phyloP scores from a whole-genome alignment of 2,888 invertebrate genomes.

The Orthosia incerta region DNA sequence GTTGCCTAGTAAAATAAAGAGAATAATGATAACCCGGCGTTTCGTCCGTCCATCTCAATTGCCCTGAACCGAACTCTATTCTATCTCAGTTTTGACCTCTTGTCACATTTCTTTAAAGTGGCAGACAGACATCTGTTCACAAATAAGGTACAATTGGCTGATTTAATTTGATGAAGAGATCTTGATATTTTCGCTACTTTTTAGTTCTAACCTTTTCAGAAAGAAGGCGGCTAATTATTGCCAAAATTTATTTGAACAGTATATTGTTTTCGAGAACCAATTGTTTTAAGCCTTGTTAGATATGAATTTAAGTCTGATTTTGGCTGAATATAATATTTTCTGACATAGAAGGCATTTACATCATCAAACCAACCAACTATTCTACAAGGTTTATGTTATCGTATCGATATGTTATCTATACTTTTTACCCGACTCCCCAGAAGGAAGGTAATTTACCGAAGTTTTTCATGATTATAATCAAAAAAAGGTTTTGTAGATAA shows the following conservation, averaged over 20 bases:
- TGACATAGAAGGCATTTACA: neutral
- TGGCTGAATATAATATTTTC: neutral
- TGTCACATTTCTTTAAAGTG: constrained; percentile 57
- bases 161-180: constrained; percentile 11
- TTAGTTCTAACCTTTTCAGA: neutral
- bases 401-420: neutral
- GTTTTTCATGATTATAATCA: neutral
- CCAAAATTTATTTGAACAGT: neutral
- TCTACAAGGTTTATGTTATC: neutral
- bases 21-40: constrained; percentile 49
- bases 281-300: neutral
- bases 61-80: constrained; percentile 58
- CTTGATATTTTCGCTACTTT: constrained; percentile 4
- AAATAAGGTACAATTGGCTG: constrained; percentile 10
- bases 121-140: constrained; percentile 17
- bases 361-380: neutral
- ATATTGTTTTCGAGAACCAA: neutral
- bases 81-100: constrained; percentile 61
- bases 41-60: constrained; percentile 70
- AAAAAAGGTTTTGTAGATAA: constrained; percentile 6
- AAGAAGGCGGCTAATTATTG: neutral
- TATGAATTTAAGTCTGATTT: neutral
- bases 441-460: neutral
- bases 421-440: too few species aligned
- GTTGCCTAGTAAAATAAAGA: neutral